Conservation (phyloP, 2,113 vertebrate genomes). For the Gnathonemus longibarbis region DNA sequence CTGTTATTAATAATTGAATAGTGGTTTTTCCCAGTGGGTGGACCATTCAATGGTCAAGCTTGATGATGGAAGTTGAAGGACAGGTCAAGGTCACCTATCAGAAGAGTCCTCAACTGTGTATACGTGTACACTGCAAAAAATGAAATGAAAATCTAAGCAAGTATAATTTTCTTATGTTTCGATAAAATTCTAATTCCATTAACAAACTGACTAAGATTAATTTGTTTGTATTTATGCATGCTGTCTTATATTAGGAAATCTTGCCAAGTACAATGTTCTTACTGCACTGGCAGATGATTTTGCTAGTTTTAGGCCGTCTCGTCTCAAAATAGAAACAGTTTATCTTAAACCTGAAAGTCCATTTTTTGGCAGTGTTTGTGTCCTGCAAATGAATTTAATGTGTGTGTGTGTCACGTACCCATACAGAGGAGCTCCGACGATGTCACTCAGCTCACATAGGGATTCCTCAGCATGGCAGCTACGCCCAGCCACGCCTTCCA, state of each 20-base stretch:
- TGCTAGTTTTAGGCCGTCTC: too few species aligned
- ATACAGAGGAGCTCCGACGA: not conserved
- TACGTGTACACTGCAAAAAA: not conserved
- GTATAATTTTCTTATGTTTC: too few species aligned
- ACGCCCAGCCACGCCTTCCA: not conserved
- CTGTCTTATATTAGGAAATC: too few species aligned
- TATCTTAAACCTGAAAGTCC: too few species aligned
- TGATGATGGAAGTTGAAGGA: not conserved
- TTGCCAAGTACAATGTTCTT: too few species aligned
- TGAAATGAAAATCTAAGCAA: too few species aligned
- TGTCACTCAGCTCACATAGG: not conserved
- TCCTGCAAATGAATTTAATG: not conserved
- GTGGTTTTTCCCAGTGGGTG: not conserved
- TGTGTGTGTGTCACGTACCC: not conserved
- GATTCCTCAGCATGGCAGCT: not conserved
- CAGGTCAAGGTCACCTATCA: not conserved
- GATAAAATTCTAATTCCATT: too few species aligned
- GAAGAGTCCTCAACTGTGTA: not conserved
- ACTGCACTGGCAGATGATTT: too few species aligned
- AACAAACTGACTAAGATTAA: too few species aligned
- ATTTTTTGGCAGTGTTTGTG: not conserved
- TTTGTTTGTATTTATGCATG: too few species aligned
- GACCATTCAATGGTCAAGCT: not conserved
- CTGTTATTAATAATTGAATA: not conserved
- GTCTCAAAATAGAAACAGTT: too few species aligned